Base-by-base conservation (phyloP, 2,888 invertebrate genomes). In the Busseola fusca region DNA sequence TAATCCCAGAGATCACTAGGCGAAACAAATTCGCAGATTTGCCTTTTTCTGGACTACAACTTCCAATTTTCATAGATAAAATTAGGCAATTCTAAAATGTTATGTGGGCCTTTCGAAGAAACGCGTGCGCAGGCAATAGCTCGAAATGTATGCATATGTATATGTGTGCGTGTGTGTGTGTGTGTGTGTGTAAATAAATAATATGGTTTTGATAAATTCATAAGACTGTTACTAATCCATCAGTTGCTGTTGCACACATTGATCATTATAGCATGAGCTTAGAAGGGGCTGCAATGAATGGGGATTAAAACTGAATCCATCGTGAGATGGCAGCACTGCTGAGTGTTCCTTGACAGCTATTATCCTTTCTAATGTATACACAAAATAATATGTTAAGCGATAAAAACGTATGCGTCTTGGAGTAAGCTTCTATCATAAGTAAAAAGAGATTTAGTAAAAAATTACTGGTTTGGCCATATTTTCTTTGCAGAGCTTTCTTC, bases 71-170 rank as follows among this genome's bases (percentile, higher is more conserved):
- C n/a, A 37, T 40, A 18, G 10, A 40, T 40, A 40, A 25, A 25
- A 0, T n/a, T 18, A 59, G 18, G 5, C 25, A 25, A 40, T 25
- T 40, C 25, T 40, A 6, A 60, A 40, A 40, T 25, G 3, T 60
- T 12, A 21, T 27, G n/a, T 21, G 18, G 30, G 7, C 4, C 10
- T 27, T 16, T n/a, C 50, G 16, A n/a, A 50, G 40, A 30, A 52
- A 52, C 27, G 45, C 48, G 69, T 69, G 66, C 57, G 54, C 42
- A 42, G 18, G 16, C 42, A 54, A 42, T 42, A 18, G 18, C 42
- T 69, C 34, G 18, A 54, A 34, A 42, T 34, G 40, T 56, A 37
- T 37, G n/a, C 5, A 5, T 6, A 34, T n/a, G 5, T 7, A n/a
- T 37, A 16, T 50, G 25, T 12, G 60, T 60, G 25, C 3, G 34